Conservation (phyloP, 1,140 invertebrate genomes). For the Caerostris extrusa region DNA sequence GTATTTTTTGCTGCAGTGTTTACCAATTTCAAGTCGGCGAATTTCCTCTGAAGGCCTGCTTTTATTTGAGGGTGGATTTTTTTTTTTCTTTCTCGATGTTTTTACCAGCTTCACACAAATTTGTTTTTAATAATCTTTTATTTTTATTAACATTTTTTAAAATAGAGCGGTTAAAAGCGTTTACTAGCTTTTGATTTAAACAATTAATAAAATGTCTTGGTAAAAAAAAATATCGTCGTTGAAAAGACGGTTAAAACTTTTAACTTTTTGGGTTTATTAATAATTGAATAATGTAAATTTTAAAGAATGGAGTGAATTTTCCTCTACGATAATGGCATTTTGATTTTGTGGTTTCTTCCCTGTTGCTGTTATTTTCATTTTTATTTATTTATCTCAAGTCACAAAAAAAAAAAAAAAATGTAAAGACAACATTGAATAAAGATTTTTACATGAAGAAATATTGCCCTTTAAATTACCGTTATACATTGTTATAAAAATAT, state of each 20-base stretch:
- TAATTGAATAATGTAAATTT: background rate
- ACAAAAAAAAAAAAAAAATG: no score
- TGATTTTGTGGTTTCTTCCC: background rate
- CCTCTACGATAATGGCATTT: background rate
- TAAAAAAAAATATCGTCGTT: background rate
- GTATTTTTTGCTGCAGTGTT: slow-evolving; percentile 18
- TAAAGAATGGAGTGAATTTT: background rate
- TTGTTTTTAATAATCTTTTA: background rate
- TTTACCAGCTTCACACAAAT: background rate
- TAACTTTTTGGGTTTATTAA: background rate
- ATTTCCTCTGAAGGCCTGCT: background rate
- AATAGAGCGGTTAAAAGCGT: background rate
- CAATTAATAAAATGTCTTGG: background rate
- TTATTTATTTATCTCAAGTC: background rate
- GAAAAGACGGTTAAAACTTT: background rate
- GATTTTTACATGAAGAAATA: no score
- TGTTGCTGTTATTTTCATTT: background rate
- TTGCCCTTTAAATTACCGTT: no score
- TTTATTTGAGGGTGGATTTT: background rate
- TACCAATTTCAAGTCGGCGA: slow-evolving; percentile 6
- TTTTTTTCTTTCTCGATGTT: background rate
- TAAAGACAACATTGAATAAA: no score
- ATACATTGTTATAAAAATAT: no score
- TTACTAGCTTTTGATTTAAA: background rate
- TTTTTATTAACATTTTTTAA: background rate